Percentiles rank a stretch among this genome's conserved stretches.
phyloP scores from a whole-genome alignment of 2,797 vertebrate species.

The Acanthopagrus latus region DNA sequence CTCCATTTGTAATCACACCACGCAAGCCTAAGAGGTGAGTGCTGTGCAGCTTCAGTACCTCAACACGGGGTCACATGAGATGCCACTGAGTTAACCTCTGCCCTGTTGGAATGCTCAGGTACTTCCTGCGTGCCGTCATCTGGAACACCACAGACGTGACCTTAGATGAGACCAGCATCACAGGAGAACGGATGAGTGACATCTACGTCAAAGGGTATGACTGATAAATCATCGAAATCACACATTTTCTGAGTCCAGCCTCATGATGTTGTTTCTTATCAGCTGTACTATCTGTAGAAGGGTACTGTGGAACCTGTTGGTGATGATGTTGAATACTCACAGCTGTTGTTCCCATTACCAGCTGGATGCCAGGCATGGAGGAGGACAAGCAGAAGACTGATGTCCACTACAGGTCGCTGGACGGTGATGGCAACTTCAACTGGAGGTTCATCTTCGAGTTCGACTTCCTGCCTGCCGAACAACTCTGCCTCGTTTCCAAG shows the following conservation, averaged over 20 bases:
- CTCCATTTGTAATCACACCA: conserved; percentile 94
- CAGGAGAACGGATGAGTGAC: conserved; percentile 97
- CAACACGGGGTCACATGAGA: neutral
- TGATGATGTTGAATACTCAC: neutral
- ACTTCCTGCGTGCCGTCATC: conserved; percentile 90
- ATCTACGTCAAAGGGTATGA: conserved; percentile 97
- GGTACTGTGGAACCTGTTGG: neutral
- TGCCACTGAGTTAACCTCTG: neutral
- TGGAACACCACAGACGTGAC: conserved; percentile 98
- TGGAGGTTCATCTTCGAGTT: conserved; percentile 97
- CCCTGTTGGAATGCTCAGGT: conserved; percentile 76
- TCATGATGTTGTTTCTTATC: neutral
- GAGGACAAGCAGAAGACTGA: conserved; percentile 99
- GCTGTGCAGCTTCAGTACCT: neutral
- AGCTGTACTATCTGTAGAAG: neutral
- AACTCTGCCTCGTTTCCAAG: conserved; percentile 94
- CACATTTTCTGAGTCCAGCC: neutral
- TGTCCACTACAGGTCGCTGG: conserved; percentile 97
- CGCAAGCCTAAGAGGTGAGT: conserved; percentile 95
- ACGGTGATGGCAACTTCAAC: conserved; percentile 99
- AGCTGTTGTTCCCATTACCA: conserved; percentile 60
- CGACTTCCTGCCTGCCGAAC: conserved; percentile 95
- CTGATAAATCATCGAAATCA: conserved; percentile 39
- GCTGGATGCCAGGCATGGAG: conserved; percentile 98
- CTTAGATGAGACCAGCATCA: conserved; percentile 97